Base-by-base conservation (phyloP, 2,797 vertebrate species). In the Calcarius lapponicus region DNA sequence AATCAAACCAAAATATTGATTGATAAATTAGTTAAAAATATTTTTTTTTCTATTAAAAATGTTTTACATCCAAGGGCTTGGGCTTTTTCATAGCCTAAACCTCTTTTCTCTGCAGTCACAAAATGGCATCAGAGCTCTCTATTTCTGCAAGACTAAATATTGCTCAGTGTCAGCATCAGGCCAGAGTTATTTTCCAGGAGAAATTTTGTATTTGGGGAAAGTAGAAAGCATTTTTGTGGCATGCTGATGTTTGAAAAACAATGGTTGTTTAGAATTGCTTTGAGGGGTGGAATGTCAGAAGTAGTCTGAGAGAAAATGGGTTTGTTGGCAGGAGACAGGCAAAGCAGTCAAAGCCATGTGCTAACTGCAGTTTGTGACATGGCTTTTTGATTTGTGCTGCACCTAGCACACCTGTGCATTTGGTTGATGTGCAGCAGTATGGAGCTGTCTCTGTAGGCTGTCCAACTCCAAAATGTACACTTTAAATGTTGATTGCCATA, bases 201-300 rank as follows among this genome's bases (percentile, higher is more conserved):
- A 83, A 90, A 88, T 70, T 72, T 83, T 89, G 36, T 84, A 34
- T 96, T 95, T 84, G 36, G n/a, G 60, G 73, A 96, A 95, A 94
- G 76, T 86, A 86, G 76, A 92, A 86, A 96, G 83, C 93, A 96
- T 96, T 94, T 92, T 95, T 97, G 94, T 96, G 96, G 96, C 70
- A 70, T 81, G 86, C 73, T 86, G 62, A 79, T 95, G 93, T 95
- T 95, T 89, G 91, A 58, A 88, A 96, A 96, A 93, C 93, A 96
- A 72, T 86, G 79, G 69, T 95, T 94, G 91, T 96, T 97, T 97
- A 94, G 87, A 95, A 90, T 92, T 94, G 56, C 85, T 96, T 93
- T 93, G 95, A 91, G 66, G 56, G 86, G 64, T 93, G 95, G 95
- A 97, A 97, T 94, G 92, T 88, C 66, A 94, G n/a, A 89, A 96